These are phyloP conservation scores for Leptogaster cylindrica DNA, from an alignment of 2,888 invertebrate genomes.

Conservation along the genomic window DNA sequence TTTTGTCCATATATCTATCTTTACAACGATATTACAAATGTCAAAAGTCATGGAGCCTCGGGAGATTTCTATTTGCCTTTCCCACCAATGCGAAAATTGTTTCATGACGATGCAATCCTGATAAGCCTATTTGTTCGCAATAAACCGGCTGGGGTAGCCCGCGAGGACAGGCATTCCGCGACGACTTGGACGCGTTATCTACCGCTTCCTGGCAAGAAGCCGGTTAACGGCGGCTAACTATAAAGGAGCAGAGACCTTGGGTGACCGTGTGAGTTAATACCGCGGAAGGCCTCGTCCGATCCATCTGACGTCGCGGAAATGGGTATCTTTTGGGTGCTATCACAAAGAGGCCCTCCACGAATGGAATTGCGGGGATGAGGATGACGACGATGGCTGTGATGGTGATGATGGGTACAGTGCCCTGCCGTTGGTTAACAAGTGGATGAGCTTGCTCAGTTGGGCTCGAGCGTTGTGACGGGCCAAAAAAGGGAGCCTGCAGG, in stretches of 20 bases:
- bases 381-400: background rate
- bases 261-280: too few relatives aligned
- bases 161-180: background rate
- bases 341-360: too few relatives aligned
- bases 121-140: constrained; percentile 32
- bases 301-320: too few relatives aligned
- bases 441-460: too few relatives aligned
- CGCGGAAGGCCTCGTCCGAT: too few relatives aligned
- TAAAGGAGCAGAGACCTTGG: too few relatives aligned
- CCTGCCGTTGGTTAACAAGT: background rate
- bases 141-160: constrained; percentile 14
- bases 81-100: constrained; percentile 7
- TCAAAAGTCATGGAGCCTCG: constrained; percentile 10
- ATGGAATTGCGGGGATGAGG: too few relatives aligned
- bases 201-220: constrained; percentile 31
- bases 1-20: too few relatives aligned
- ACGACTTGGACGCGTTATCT: constrained; percentile 20
- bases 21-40: constrained; percentile 14
- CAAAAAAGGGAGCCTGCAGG: background rate
- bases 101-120: constrained; percentile 16
- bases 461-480: background rate
- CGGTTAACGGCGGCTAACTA: too few relatives aligned
- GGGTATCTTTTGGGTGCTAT: too few relatives aligned
- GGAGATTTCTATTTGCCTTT: constrained; percentile 24
- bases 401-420: background rate